phyloP scores from a whole-genome alignment of 2,888 invertebrate genomes.

The Empis stercorea region DNA sequence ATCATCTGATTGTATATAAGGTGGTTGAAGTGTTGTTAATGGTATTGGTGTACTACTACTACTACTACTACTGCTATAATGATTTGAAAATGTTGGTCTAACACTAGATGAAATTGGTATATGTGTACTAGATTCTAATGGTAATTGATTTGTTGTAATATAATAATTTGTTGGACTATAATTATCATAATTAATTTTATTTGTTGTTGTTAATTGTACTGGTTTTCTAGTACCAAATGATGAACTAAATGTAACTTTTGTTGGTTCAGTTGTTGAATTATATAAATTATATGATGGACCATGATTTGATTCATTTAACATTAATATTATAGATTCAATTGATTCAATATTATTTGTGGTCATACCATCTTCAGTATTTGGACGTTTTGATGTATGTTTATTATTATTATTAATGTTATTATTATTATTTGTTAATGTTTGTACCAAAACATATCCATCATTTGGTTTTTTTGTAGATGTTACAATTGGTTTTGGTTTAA shows the following conservation, averaged over 20 bases:
- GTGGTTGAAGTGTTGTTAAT: conserved; percentile 9
- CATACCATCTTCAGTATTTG: conserved; percentile 13
- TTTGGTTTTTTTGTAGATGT: conserved; percentile 39
- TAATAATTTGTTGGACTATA: neutral
- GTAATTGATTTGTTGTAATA: conserved; percentile 22
- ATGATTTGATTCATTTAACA: conserved; percentile 42
- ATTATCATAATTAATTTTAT: conserved; percentile 13
- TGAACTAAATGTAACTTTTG: conserved; percentile 2
- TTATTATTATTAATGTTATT: conserved; percentile 4
- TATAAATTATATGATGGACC: conserved; percentile 31
- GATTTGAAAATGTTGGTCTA: conserved; percentile 10
- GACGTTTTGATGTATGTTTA: conserved; percentile 17
- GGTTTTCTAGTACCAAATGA: conserved; percentile 11
- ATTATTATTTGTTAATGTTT: conserved; percentile 18
- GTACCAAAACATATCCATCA: conserved; percentile 31
- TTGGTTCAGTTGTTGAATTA: conserved; percentile 13
- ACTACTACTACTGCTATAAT: neutral
- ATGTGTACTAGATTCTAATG: conserved; percentile 23
- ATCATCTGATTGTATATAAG: neutral
- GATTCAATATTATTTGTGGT: conserved; percentile 37
- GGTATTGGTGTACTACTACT: conserved; percentile 9
- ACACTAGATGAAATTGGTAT: conserved; percentile 15
- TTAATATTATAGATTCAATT: conserved; percentile 48
- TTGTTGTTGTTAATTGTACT: conserved; percentile 12
- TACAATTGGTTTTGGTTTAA: conserved; percentile 41